Evolutionary conservation across 2,113 vertebrate species (phyloP), one percentile per base, ranked within the genome.

Genomic region (Aspidoscelis tigris): DNA sequence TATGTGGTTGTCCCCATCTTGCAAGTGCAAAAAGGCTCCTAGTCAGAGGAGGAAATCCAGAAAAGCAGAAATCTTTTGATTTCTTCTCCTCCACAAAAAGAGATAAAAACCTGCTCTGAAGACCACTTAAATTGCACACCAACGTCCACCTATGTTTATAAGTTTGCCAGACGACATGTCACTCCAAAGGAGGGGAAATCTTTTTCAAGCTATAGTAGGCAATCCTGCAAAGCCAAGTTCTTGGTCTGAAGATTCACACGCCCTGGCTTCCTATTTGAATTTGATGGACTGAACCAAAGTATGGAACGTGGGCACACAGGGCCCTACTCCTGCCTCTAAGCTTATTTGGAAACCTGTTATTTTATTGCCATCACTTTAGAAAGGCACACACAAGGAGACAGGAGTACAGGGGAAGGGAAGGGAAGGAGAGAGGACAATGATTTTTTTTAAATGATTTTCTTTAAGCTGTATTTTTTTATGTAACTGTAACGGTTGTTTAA

Each of bases 181-280:
- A 18, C 14, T 61, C 58, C 58, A 61, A 18, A 18, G 14, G 14
- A 61, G 58, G 14, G 14, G 14, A 18, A 18, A 61, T 61, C 18
- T 61, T 3, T 18, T 50, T 84, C 90, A 89, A 92, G 87, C 91
- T 89, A 89, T 86, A 90, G 81, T 83, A 88, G 82, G 76, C 84
- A 87, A 84, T 85, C 93, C 87, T 92, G 93, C 92, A 92, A 87
- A 92, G 94, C 91, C 92, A 74, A 92, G 94, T 90, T 90, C 92
- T 76, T 86, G 90, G 89, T 92, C 89, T 88, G 68, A 78, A 93
- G 90, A 90, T 95, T 94, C 92, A 93, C 33, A 33, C 33, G 33
- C 33, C 33, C 90, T 92, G 92, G 89, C 91, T 96, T 96, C 94
- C 95, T 96, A 89, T 94, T 91, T 87, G 84, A 14, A 81, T 89